Evolutionary conservation across 2,888 invertebrate species (phyloP).

Genomic region (Nymphalis c-album): DNA sequence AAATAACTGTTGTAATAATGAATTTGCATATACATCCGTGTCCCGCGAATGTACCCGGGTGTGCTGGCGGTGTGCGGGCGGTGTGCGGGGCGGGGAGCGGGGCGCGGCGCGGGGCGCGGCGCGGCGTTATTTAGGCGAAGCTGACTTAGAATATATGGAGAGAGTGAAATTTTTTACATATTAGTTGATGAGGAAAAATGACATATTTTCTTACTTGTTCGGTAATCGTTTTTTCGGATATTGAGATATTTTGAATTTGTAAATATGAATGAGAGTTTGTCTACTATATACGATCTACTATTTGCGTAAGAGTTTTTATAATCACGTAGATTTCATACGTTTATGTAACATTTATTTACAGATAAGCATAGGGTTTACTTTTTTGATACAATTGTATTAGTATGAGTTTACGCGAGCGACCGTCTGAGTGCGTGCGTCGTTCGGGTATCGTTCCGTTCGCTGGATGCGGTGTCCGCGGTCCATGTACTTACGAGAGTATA

Average conservation of each 20-base stretch:
- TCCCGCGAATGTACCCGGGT: no score
- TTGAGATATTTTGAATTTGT: slow-evolving; percentile 47
- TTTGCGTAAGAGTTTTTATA: slow-evolving; percentile 50
- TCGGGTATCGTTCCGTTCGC: no score
- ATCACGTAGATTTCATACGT: slow-evolving; percentile 60
- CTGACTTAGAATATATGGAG: slow-evolving; percentile 4
- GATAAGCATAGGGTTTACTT: slow-evolving; percentile 5
- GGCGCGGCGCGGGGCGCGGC: background rate
- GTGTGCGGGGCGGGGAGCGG: background rate
- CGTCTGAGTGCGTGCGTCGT: background rate
- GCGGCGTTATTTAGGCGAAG: background rate
- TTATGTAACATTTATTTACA: slow-evolving; percentile 49
- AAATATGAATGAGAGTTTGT: slow-evolving; percentile 41
- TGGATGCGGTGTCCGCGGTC: background rate
- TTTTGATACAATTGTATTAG: background rate
- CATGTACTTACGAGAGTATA: slow-evolving; percentile 7
- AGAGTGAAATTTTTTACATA: slow-evolving; percentile 14
- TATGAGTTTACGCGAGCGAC: background rate
- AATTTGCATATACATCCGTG: no score
- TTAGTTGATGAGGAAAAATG: slow-evolving; percentile 20
- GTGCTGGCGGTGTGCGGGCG: no score
- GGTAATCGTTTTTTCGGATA: slow-evolving; percentile 17
- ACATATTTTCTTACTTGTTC: slow-evolving; percentile 36
- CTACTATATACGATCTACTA: slow-evolving; percentile 38
- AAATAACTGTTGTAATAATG: background rate